These are phyloP conservation scores for Philereme vetulata DNA, from an alignment of 2,888 invertebrate species.

Conservation along the genomic window DNA sequence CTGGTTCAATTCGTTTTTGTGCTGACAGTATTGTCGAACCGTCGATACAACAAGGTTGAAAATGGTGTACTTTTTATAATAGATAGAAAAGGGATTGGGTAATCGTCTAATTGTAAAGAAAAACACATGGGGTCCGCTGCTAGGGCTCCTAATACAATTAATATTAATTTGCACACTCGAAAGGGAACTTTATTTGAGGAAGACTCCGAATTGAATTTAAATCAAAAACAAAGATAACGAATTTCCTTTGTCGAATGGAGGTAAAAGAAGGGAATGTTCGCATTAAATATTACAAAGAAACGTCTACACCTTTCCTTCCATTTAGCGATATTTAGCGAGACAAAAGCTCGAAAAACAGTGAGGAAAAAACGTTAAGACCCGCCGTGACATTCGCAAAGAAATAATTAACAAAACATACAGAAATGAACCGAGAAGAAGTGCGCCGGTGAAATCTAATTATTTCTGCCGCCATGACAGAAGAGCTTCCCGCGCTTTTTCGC, in stretches of 20 bases:
- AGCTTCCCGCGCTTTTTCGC: constrained; percentile 71
- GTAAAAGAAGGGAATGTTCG: constrained; percentile 36
- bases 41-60: constrained; percentile 45
- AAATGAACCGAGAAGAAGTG: constrained; percentile 74
- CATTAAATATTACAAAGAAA: constrained; percentile 57
- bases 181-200: constrained; percentile 42
- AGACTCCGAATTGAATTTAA: constrained; percentile 35
- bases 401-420: constrained; percentile 81
- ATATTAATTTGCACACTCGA: constrained; percentile 72
- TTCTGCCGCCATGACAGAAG: constrained; percentile 75
- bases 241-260: constrained; percentile 31
- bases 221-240: constrained; percentile 32
- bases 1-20: constrained; percentile 46
- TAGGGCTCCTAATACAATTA: constrained; percentile 76
- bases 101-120: constrained; percentile 76
- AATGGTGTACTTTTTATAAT: constrained; percentile 45
- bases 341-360: constrained; percentile 51
- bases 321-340: constrained; percentile 54
- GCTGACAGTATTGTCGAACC: constrained; percentile 48
- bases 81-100: constrained; percentile 50
- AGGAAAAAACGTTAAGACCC: constrained; percentile 44
- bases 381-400: constrained; percentile 61
- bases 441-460: constrained; percentile 77
- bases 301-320: constrained; percentile 48
- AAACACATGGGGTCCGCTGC: constrained; percentile 76